Percentiles rank a stretch among this genome's conserved stretches.
Conservation (phyloP, 2,888 invertebrate species). For the Drosophila multiciliata region DNA sequence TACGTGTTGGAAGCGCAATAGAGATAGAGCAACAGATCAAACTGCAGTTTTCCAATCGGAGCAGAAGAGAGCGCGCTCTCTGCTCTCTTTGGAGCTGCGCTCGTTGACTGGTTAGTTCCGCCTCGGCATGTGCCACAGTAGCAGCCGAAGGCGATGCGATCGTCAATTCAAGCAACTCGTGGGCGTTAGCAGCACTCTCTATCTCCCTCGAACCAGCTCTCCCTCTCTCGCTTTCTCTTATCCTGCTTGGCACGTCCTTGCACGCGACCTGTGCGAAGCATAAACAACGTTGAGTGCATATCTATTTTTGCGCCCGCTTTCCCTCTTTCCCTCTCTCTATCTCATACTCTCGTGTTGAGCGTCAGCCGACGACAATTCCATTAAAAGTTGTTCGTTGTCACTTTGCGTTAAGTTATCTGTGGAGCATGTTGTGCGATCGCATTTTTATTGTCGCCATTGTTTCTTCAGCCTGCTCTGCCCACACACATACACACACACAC, state of each 20-base stretch:
- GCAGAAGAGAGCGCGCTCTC: slow-evolving; percentile 48
- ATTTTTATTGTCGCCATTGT: slow-evolving; percentile 83
- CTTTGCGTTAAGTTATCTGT: slow-evolving; percentile 79
- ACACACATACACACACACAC: slow-evolving; percentile 55
- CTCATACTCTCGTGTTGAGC: slow-evolving; percentile 10
- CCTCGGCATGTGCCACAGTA: slow-evolving; percentile 80
- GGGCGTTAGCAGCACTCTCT: slow-evolving; percentile 56
- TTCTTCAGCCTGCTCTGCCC: slow-evolving; percentile 52
- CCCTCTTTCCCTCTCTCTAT: neutral
- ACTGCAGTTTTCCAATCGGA: slow-evolving; percentile 82
- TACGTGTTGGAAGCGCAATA: slow-evolving; percentile 19
- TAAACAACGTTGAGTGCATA: slow-evolving; percentile 52
- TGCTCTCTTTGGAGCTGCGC: slow-evolving; percentile 19
- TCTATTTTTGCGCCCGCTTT: slow-evolving; percentile 20
- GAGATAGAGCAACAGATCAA: slow-evolving; percentile 40
- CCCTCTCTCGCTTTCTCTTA: slow-evolving; percentile 24
- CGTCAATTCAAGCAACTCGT: slow-evolving; percentile 52
- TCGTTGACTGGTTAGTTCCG: slow-evolving; percentile 75
- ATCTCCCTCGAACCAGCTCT: neutral
- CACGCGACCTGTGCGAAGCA: slow-evolving; percentile 55
- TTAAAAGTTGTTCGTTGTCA: slow-evolving; percentile 82
- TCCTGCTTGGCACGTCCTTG: slow-evolving; percentile 63
- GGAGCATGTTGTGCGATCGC: slow-evolving; percentile 79
- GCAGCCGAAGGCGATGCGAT: slow-evolving; percentile 72
- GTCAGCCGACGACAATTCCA: slow-evolving; percentile 77